A percentile compares a stretch with the other conserved stretches of the same genome.
These are phyloP conservation scores for Nomada fucata DNA, from an alignment of 2,888 invertebrate species.

Conservation along the genomic window DNA sequence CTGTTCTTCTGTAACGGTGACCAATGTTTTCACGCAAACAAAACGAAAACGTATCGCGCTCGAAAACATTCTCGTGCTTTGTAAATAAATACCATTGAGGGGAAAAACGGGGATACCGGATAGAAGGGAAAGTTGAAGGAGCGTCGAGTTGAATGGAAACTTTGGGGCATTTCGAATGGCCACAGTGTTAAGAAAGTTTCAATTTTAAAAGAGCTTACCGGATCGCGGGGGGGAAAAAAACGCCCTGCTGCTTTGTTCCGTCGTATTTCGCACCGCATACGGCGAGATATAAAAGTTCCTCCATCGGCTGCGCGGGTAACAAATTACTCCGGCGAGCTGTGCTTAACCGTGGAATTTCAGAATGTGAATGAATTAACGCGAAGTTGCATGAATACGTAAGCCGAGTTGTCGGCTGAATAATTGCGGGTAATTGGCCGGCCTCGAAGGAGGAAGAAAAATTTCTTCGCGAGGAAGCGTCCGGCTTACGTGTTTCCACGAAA, in stretches of 20 bases:
- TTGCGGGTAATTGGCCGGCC: conserved; percentile 39
- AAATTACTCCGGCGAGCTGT: conserved; percentile 33
- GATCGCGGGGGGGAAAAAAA: not conserved
- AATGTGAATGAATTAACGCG: conserved; percentile 53
- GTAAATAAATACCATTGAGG: not conserved
- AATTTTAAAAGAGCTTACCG: conserved; percentile 30
- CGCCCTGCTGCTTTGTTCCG: not conserved
- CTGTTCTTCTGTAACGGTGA: too few relatives aligned
- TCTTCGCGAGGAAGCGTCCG: not conserved
- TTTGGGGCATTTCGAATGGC: conserved; percentile 50
- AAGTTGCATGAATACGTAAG: conserved; percentile 45
- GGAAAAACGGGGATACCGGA: not conserved
- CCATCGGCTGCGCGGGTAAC: conserved; percentile 40
- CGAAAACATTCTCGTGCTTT: not conserved
- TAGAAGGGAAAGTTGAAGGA: not conserved
- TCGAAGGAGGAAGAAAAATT: conserved; percentile 12
- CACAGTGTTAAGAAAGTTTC: conserved; percentile 45
- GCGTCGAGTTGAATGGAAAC: conserved; percentile 18
- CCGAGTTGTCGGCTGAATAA: conserved; percentile 31
- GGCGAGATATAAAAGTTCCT: conserved; percentile 46
- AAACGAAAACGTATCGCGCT: not conserved
- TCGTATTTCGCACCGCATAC: conserved; percentile 21
- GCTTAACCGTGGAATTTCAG: conserved; percentile 31
- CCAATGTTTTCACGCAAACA: not conserved
- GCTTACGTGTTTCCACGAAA: conserved; percentile 1